Conservation (phyloP, 2,888 invertebrate genomes). For the Fragum fragum region DNA sequence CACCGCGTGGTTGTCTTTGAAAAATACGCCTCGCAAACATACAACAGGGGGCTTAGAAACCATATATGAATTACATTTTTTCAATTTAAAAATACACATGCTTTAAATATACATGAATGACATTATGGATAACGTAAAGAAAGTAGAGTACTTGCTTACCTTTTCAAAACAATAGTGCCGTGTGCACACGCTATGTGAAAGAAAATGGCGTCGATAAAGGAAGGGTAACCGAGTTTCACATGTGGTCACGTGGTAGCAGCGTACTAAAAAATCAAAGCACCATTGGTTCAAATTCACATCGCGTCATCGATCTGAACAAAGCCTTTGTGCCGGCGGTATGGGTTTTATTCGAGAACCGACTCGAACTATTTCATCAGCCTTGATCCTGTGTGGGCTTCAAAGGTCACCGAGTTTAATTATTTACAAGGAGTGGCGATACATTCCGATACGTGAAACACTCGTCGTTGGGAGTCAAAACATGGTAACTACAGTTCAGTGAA, state of each 20-base stretch:
- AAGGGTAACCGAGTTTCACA: slow-evolving; percentile 7
- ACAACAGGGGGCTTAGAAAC: background rate
- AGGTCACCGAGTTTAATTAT: background rate
- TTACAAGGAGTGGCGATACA: background rate
- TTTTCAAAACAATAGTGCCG: slow-evolving; percentile 62
- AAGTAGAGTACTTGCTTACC: slow-evolving; percentile 23
- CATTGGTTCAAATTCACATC: background rate
- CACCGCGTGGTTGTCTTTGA: background rate
- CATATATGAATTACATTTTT: no score
- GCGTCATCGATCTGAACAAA: background rate
- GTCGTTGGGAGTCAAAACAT: no score
- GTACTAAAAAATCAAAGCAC: background rate
- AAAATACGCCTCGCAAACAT: background rate
- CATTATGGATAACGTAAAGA: background rate
- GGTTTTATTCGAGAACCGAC: background rate
- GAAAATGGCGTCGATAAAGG: slow-evolving; percentile 13
- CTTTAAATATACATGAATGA: background rate
- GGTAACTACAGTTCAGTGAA: no score
- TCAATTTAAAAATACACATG: background rate
- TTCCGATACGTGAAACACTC: background rate
- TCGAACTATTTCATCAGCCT: background rate
- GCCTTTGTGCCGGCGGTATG: background rate
- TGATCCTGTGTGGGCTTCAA: background rate
- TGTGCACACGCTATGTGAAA: slow-evolving; percentile 42
- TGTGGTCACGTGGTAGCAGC: slow-evolving; percentile 10